Conservation (phyloP, 2,888 invertebrate species). For the Arenicola marina region DNA sequence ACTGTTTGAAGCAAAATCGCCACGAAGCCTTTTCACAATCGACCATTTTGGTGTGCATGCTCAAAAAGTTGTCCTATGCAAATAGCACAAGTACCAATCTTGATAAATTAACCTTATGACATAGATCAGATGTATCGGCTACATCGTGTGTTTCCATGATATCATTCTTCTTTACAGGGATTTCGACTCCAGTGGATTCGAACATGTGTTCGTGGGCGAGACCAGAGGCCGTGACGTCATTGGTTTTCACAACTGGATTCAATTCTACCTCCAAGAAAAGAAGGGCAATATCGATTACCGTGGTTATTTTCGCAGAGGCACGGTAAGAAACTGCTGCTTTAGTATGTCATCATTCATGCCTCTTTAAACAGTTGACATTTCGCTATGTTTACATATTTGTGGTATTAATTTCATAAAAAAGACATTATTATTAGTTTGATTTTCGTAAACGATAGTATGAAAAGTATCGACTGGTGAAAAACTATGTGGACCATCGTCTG, state of each 20-base stretch:
- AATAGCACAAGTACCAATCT: no score
- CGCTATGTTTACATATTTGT: not conserved
- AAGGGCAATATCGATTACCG: slow-evolving; percentile 58
- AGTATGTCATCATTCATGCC: not conserved
- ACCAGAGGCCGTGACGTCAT: slow-evolving; percentile 49
- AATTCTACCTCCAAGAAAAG: slow-evolving; percentile 60
- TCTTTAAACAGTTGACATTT: not conserved
- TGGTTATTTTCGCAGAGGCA: slow-evolving; percentile 57
- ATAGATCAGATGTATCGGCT: no score
- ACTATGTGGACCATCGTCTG: no score
- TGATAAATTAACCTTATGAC: no score
- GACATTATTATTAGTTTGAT: slow-evolving; percentile 8
- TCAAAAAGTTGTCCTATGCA: no score
- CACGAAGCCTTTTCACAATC: no score
- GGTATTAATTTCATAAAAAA: slow-evolving; percentile 19
- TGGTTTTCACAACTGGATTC: slow-evolving; percentile 62
- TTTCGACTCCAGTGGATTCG: slow-evolving; percentile 59
- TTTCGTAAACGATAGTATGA: not conserved
- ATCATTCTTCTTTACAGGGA: slow-evolving; percentile 37
- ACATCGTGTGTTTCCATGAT: no score
- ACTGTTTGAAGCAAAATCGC: no score
- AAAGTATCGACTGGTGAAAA: not conserved
- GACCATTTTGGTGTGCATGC: no score
- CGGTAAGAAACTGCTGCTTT: slow-evolving; percentile 40
- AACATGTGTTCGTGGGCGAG: slow-evolving; percentile 62